Evolutionary conservation across 2,888 invertebrate genomes (phyloP), one percentile per base, ranked within the genome.

Genomic region (Stenoptilia bipunctidactyla): DNA sequence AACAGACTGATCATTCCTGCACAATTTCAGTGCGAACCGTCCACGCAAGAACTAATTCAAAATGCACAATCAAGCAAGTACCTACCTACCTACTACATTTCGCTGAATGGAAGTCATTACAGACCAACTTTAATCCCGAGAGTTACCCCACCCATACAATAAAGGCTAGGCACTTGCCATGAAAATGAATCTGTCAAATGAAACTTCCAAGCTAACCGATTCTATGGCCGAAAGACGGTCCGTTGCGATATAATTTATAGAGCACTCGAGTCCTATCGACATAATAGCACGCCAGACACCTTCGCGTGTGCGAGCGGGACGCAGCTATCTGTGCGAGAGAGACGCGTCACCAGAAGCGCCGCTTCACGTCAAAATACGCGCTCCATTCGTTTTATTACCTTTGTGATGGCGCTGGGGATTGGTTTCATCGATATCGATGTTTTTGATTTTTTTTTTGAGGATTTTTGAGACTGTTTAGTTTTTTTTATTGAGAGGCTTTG

Each of bases 291-390:
- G 59, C 60, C 75, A 71, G 74, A 74, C 76, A 77, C 77, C 73
- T 75, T 62, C 50, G 62, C 53, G 46, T 49, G 79, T 45, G 63
- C 15, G 62, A 77, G 33, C 8, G 67, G 48, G 75, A 80, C 45
- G 51, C 34, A 41, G 49, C 48, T 50, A 65, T 66, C 42, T 34
- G 69, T 13, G 48, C 39, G 66, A 80, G 49, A 5, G 60, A 47
- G 74, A 76, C 10, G 53, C 46, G 46, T 43, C 76, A 80, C 77
- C 83, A 83, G 83, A 83, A 83, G 83, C 83, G 83, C 83, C 83
- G 80, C 80, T 79, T 70, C 68, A 77, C 83, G 83, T 83, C 83
- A 82, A 83, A 83, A 83, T 83, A 83, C 83, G 82, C 80, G 83
- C 75, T 73, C 72, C 76, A 75, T 76, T 83, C 82, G 83, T 82